A percentile compares a stretch with the other conserved stretches of the same genome.
These are phyloP conservation scores for Oncorhynchus keta DNA, from an alignment of 2,113 vertebrate species.

Conservation along the genomic window DNA sequence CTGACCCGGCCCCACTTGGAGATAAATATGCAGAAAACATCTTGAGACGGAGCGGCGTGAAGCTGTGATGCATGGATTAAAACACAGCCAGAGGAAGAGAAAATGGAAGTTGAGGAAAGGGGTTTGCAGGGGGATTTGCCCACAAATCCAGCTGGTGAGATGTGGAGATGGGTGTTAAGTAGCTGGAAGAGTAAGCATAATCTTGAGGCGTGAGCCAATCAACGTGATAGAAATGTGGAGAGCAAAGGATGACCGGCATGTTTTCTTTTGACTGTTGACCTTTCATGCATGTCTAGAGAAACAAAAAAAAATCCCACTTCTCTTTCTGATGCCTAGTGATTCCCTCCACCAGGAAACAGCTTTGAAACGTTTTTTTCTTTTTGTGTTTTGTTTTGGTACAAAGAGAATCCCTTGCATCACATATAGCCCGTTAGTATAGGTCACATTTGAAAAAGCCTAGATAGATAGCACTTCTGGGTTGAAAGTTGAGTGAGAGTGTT, in stretches of 20 bases:
- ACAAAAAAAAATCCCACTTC: background rate
- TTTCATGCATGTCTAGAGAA: background rate
- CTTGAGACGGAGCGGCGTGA: background rate
- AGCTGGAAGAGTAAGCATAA: background rate
- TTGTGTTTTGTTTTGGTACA: too few relatives aligned
- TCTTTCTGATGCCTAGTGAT: background rate
- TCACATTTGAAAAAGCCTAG: background rate
- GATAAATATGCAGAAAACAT: background rate
- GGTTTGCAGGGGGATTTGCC: background rate
- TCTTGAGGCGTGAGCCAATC: too few relatives aligned
- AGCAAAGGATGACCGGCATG: background rate
- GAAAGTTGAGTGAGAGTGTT: constrained; percentile 8
- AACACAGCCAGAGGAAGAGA: background rate
- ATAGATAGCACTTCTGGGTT: constrained; percentile 5
- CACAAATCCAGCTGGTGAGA: background rate
- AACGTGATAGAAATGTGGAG: background rate
- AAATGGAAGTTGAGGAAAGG: background rate
- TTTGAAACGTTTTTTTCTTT: background rate
- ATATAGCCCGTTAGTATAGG: background rate
- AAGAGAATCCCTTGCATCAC: background rate
- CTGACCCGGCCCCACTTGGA: background rate
- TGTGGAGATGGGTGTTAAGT: background rate
- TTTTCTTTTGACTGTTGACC: background rate
- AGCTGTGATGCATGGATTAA: background rate
- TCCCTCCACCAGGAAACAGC: background rate